phyloP scores from a whole-genome alignment of 2,888 invertebrate species.

The Thera obeliscata region DNA sequence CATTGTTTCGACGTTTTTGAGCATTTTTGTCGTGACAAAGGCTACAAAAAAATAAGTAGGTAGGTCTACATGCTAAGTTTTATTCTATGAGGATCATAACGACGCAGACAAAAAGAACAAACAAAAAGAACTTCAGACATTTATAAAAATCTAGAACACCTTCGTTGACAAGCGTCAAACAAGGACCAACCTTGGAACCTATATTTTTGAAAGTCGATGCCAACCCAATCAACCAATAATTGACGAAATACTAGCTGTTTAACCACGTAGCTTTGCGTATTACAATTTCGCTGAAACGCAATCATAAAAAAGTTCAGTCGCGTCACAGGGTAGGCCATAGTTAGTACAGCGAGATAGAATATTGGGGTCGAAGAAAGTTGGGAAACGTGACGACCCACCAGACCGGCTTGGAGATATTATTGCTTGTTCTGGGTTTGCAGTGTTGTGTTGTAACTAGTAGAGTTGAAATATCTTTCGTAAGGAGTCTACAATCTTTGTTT shows the following conservation, averaged over 20 bases:
- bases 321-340: slow-evolving; percentile 13
- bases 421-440: slow-evolving; percentile 5
- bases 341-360: slow-evolving; percentile 6
- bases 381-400: slow-evolving; percentile 70
- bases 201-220: not conserved
- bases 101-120: too few relatives aligned
- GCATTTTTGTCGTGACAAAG: slow-evolving; percentile 12
- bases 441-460: slow-evolving; percentile 37
- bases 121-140: too few relatives aligned
- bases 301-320: slow-evolving; percentile 51
- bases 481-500: not conserved
- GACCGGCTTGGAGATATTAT: slow-evolving; percentile 57
- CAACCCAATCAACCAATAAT: not conserved
- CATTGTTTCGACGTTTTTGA: slow-evolving; percentile 13
- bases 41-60: not conserved
- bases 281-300: slow-evolving; percentile 18
- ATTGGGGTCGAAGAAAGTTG: slow-evolving; percentile 81
- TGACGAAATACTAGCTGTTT: not conserved
- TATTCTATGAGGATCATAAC: too few relatives aligned
- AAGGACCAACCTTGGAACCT: not conserved
- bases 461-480: slow-evolving; percentile 28
- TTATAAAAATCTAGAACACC: too few relatives aligned
- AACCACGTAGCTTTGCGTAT: slow-evolving; percentile 4
- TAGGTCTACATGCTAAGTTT: too few relatives aligned
- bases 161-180: not conserved